Evolutionary conservation across 2,113 vertebrate species (phyloP), one percentile per base, ranked within the genome.

Genomic region (Gymnogyps californianus): DNA sequence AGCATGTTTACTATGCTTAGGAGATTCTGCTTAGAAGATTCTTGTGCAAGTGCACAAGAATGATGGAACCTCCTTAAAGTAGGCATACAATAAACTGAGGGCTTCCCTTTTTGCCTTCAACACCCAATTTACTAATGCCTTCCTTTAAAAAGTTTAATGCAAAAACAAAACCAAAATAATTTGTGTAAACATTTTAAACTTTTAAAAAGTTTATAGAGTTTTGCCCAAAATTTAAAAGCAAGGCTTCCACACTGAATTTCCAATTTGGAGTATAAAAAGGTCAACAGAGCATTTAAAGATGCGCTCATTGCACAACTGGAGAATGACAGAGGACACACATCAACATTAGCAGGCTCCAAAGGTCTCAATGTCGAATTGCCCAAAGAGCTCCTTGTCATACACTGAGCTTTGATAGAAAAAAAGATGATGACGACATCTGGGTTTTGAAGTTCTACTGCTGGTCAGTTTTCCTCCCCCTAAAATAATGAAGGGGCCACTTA

Each of bases 391-490:
- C 24, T 31, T 21, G 44, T 38, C 49, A 59, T 10, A 80, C 36
- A 52, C 4, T 28, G 31, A 90, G n/a, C 20, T 86, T 31, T 46
- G 20, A 71, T 4, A 26, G 7, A 34, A 49, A 64, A 19, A 57
- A 0, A 26, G 14, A 49, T 24, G 5, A 47, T 7, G 1, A 29
- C 1, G 10, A 59, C 34, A 72, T 40, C 6, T 47, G 70, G 13
- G 10, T 58, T 93, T 78, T 83, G 5, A 62, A 66, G 28, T 81
- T 84, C 58, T 70, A 44, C 36, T 9, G 6, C 62, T 51, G 13
- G 14, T 42, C 55, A 66, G 17, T n/a, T 44, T 78, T 61, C 10
- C 0, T 3, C 5, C 32, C 24, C 24, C 38, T 58, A 24, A 51
- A 88, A 61, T 22, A 59, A 83, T 8, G 8, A 67, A 18, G 8